Percentiles rank a stretch among this genome's conserved stretches.
These are phyloP conservation scores for Sycobia sp. DNA, from an alignment of 1,140 invertebrate genomes.

Conservation along the genomic window DNA sequence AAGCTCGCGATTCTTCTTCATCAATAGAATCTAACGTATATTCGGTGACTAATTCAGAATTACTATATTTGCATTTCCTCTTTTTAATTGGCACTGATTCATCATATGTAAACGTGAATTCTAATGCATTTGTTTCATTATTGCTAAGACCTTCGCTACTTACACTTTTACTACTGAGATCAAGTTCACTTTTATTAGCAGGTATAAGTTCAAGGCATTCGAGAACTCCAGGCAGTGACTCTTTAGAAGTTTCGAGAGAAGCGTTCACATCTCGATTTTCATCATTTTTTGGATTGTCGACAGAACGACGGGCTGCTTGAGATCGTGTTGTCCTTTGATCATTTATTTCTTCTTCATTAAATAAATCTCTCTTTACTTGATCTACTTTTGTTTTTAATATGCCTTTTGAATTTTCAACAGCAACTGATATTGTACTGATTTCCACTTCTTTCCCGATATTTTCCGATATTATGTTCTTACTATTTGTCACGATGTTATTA, in stretches of 20 bases:
- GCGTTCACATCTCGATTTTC: not conserved
- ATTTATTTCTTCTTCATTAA: slow-evolving; percentile 52
- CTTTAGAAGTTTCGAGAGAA: slow-evolving; percentile 4
- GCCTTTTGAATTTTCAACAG: slow-evolving; percentile 31
- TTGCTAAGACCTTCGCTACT: slow-evolving; percentile 2
- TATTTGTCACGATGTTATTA: not conserved
- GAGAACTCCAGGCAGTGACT: slow-evolving; percentile 48
- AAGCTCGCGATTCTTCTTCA: slow-evolving; percentile 21
- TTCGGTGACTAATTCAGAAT: slow-evolving; percentile 40
- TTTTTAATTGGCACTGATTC: slow-evolving; percentile 45
- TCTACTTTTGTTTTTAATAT: slow-evolving; percentile 50
- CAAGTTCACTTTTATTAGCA: slow-evolving; percentile 45
- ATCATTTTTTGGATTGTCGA: not conserved
- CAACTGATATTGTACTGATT: no score
- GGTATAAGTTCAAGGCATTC: slow-evolving; percentile 54
- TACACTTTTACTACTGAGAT: not conserved
- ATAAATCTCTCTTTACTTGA: slow-evolving; percentile 54
- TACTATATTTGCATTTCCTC: slow-evolving; percentile 44
- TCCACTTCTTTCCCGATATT: no score
- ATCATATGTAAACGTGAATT: slow-evolving; percentile 46
- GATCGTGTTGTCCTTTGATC: slow-evolving; percentile 46
- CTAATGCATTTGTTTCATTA: not conserved
- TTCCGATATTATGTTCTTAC: not conserved
- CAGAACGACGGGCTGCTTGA: slow-evolving; percentile 6
- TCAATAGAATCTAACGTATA: slow-evolving; percentile 12